These are phyloP conservation scores for Drosophila nigromelanica DNA, from an alignment of 1,140 invertebrate species.

Conservation along the genomic window DNA sequence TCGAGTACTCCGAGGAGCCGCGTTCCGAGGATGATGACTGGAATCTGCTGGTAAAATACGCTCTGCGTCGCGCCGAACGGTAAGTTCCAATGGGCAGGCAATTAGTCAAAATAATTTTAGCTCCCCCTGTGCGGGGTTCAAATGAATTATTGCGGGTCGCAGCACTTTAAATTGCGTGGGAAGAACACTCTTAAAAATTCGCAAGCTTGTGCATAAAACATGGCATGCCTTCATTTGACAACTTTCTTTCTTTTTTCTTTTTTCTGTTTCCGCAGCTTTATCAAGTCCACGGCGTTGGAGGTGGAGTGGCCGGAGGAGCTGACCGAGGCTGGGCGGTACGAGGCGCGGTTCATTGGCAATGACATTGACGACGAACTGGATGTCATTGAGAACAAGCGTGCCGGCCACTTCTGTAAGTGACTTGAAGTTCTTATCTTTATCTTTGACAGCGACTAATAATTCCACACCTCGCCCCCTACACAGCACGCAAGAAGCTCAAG, in stretches of 20 bases:
- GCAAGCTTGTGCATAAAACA: conserved; percentile 56
- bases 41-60: conserved; percentile 91
- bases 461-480: conserved; percentile 46
- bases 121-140: no score
- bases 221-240: conserved; percentile 47
- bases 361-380: conserved; percentile 93
- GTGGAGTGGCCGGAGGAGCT: conserved; percentile 88
- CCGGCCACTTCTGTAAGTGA: conserved; percentile 89
- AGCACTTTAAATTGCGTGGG: conserved; percentile 28
- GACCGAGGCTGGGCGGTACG: conserved; percentile 88
- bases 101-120: conserved; percentile 65
- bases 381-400: conserved; percentile 90
- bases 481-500: conserved; percentile 91
- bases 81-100: conserved; percentile 73
- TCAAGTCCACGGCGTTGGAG: conserved; percentile 91
- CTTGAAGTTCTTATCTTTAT: no score
- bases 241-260: conserved; percentile 8
- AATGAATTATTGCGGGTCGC: conserved; percentile 68
- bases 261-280: conserved; percentile 85
- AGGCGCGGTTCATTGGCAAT: conserved; percentile 90
- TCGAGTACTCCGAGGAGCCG: conserved; percentile 87
- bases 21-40: conserved; percentile 90
- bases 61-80: conserved; percentile 88
- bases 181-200: conserved; percentile 2
- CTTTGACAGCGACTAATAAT: background rate